phyloP scores from a whole-genome alignment of 2,888 invertebrate genomes.

The Cephus pulcher region DNA sequence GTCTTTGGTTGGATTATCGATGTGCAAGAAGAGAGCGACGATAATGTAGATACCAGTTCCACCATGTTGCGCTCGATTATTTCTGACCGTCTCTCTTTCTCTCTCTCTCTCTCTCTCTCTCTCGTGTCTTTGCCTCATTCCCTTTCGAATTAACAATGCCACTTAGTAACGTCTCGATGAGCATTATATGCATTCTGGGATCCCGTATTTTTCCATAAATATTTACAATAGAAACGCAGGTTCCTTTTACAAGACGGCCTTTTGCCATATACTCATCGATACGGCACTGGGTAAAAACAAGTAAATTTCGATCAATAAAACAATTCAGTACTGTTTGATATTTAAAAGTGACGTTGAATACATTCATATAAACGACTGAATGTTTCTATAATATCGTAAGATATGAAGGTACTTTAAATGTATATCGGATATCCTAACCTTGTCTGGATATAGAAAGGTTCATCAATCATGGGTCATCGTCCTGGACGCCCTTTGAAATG shows the following conservation, averaged over 20 bases:
- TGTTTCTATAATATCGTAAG: neutral
- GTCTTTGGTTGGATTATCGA: slow-evolving; percentile 1
- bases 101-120: neutral
- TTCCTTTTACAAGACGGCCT: neutral
- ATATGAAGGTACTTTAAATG: neutral
- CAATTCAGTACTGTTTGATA: neutral
- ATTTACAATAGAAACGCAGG: neutral
- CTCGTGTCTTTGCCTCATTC: neutral
- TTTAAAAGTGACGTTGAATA: neutral
- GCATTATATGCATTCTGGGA: neutral
- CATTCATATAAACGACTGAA: neutral
- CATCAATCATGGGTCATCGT: neutral
- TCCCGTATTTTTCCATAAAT: neutral
- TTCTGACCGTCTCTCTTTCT: neutral
- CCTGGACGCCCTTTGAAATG: neutral
- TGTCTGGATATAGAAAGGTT: neutral
- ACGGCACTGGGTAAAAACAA: neutral
- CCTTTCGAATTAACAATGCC: slow-evolving; percentile 4
- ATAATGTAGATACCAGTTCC: neutral
- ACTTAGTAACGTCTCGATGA: neutral
- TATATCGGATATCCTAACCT: neutral
- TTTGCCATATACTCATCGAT: neutral
- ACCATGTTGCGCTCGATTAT: slow-evolving; percentile 1
- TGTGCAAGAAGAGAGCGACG: neutral
- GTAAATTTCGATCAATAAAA: neutral